Conservation (phyloP, 2,888 invertebrate species). For the Lochmaea crataegi region DNA sequence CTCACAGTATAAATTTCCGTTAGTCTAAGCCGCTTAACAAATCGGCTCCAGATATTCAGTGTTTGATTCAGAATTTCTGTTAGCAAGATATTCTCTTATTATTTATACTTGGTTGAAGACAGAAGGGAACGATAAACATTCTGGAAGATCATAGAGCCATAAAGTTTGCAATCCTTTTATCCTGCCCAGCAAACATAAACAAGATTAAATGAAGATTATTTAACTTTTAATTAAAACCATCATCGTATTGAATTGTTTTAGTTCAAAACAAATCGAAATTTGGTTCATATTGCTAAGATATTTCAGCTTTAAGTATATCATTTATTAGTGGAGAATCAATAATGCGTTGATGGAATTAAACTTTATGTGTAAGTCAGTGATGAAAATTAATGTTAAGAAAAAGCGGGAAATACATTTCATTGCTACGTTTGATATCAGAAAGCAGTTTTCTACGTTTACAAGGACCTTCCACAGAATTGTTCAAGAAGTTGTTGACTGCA, state of each 20-base stretch:
- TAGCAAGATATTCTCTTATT: slow-evolving; percentile 48
- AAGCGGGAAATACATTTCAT: too few relatives aligned
- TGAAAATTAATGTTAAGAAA: too few relatives aligned
- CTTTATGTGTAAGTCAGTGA: too few relatives aligned
- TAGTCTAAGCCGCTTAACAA: not conserved
- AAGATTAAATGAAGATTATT: slow-evolving; percentile 60
- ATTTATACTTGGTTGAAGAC: slow-evolving; percentile 51
- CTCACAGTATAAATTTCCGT: not conserved
- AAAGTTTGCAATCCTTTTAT: slow-evolving; percentile 59
- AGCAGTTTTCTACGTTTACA: too few relatives aligned
- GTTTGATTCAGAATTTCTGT: slow-evolving; percentile 37
- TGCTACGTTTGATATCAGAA: too few relatives aligned
- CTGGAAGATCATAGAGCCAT: slow-evolving; percentile 44
- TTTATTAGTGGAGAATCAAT: too few relatives aligned
- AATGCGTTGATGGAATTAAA: too few relatives aligned
- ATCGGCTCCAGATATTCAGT: not conserved
- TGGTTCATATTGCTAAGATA: not conserved
- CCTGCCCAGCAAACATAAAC: slow-evolving; percentile 58
- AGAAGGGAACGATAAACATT: slow-evolving; percentile 56
- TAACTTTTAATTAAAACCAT: slow-evolving; percentile 62
- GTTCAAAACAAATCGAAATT: too few relatives aligned
- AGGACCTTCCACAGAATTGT: too few relatives aligned
- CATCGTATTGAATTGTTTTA: slow-evolving; percentile 54
- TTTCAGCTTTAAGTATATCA: too few relatives aligned
- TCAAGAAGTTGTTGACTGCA: too few relatives aligned